Conservation (phyloP, 2,113 vertebrate species). For the Nanorana parkeri region DNA sequence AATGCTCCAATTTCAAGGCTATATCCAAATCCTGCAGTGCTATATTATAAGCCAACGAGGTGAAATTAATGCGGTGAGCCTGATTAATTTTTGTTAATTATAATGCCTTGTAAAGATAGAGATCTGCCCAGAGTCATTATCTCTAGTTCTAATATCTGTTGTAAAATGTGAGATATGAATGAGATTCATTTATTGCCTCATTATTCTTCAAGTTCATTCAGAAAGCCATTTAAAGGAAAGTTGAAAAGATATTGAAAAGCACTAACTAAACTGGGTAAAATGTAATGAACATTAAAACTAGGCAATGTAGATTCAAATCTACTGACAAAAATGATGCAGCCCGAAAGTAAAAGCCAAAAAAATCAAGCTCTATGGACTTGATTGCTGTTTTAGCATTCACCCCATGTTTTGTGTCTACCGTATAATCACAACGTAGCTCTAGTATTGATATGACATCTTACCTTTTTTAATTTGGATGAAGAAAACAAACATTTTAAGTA, state of each 20-base stretch:
- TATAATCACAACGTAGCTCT: neutral
- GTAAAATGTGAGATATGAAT: neutral
- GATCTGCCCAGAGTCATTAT: neutral
- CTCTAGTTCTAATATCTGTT: neutral
- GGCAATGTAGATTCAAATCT: neutral
- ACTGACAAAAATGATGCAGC: neutral
- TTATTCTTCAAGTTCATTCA: constrained; percentile 11
- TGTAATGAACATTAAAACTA: constrained; percentile 2
- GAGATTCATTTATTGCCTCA: neutral
- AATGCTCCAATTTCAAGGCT: too few relatives aligned
- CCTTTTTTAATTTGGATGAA: too few relatives aligned
- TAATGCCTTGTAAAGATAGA: neutral
- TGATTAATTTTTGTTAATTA: constrained; percentile 28
- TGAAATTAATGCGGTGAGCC: neutral
- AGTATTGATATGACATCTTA: neutral
- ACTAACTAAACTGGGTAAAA: neutral
- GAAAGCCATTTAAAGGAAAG: constrained; percentile 10
- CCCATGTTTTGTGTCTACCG: neutral
- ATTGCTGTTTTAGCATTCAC: neutral
- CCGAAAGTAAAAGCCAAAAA: neutral
- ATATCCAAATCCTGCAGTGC: too few relatives aligned
- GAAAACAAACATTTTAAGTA: too few relatives aligned
- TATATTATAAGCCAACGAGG: too few relatives aligned
- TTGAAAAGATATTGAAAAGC: constrained; percentile 17
- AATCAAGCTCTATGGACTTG: neutral